Percentiles rank a stretch among this genome's conserved stretches.
Evolutionary conservation across 2,888 invertebrate species (phyloP).

Genomic region (Myopa testacea): DNA sequence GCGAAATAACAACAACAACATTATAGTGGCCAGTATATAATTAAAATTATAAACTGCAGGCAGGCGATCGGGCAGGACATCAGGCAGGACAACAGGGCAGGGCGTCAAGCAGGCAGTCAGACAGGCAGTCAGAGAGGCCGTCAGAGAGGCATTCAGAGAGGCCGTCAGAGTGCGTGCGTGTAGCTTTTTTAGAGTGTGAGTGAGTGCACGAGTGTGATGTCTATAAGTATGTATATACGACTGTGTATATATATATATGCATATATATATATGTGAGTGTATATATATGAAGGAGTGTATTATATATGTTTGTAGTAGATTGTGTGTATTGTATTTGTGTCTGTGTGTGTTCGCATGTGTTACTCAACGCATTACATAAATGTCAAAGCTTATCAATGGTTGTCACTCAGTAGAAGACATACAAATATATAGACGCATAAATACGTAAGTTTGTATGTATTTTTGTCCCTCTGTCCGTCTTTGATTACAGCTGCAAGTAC

Average conservation of each 20-base stretch:
- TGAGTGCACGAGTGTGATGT: neutral
- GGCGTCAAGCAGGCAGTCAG: neutral
- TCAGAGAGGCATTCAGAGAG: neutral
- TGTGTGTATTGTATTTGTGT: constrained; percentile 18
- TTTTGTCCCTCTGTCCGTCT: neutral
- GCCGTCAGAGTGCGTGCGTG: neutral
- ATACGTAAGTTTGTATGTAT: constrained; percentile 22
- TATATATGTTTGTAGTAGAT: neutral
- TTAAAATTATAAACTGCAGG: constrained; percentile 5
- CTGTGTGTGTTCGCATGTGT: neutral
- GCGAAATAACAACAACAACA: neutral
- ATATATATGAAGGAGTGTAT: neutral
- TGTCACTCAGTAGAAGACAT: constrained; percentile 5
- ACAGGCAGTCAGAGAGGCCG: neutral
- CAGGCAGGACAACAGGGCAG: neutral
- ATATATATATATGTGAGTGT: neutral
- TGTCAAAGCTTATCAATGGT: constrained; percentile 30
- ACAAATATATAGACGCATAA: constrained; percentile 1
- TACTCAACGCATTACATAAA: neutral
- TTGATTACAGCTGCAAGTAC: neutral
- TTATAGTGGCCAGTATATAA: constrained; percentile 10
- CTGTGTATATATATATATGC: neutral
- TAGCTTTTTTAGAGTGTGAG: neutral
- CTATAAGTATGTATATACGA: neutral
- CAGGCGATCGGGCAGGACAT: no score